These are phyloP conservation scores for roundworm (Caenorhabditis elegans) DNA, from an alignment of 1,140 invertebrate genomes.

Conservation along the genomic window DNA sequence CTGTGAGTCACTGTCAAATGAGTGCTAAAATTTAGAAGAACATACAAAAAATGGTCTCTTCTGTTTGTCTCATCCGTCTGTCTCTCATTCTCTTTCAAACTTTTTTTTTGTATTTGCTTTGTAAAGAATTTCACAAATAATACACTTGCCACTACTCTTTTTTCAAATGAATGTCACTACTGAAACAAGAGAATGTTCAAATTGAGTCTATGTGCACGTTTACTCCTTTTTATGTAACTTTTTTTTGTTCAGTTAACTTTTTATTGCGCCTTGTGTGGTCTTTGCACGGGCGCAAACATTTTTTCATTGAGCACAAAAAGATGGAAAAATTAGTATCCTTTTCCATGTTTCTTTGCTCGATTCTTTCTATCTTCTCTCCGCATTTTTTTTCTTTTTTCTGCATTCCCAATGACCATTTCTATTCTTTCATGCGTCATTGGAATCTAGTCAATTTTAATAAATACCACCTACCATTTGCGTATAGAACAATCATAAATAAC, in stretches of 20 bases:
- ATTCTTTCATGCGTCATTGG: neutral
- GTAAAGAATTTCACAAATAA: neutral
- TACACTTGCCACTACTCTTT: neutral
- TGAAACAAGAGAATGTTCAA: conserved; percentile 28
- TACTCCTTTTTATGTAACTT: too few species aligned
- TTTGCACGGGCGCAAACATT: too few species aligned
- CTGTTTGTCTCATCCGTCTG: too few species aligned
- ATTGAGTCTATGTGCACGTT: neutral
- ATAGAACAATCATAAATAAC: too few species aligned
- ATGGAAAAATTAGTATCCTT: neutral
- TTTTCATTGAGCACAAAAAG: neutral
- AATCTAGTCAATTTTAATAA: neutral
- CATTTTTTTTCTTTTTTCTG: neutral
- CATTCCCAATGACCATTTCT: too few species aligned
- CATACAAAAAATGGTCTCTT: too few species aligned
- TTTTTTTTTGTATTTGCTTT: too few species aligned
- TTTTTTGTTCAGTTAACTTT: too few species aligned
- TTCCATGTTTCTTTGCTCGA: neutral
- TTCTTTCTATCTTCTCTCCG: neutral
- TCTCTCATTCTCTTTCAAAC: neutral
- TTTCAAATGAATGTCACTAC: neutral
- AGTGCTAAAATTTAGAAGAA: too few species aligned
- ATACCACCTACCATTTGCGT: too few species aligned
- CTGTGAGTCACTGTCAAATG: too few species aligned
- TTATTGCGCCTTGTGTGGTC: too few species aligned